Percentiles rank a stretch among this genome's conserved stretches.
Conservation (phyloP, 1,140 invertebrate species). For the Lepidurus couesii region DNA sequence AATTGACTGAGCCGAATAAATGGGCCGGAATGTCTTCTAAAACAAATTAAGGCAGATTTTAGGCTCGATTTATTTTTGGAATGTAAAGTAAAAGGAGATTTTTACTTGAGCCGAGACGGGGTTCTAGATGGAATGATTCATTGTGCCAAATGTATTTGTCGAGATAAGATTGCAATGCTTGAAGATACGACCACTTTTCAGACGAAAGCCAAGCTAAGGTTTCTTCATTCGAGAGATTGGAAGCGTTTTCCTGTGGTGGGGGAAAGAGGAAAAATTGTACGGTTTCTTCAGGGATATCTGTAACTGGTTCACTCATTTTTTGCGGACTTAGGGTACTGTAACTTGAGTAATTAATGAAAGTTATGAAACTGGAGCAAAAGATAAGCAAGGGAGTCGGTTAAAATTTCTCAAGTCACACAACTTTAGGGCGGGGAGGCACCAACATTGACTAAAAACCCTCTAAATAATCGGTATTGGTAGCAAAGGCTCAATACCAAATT, state of each 20-base stretch:
- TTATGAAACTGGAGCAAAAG: neutral
- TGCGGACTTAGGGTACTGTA: neutral
- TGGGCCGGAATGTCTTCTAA: constrained; percentile 12
- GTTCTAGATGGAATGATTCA: constrained; percentile 2
- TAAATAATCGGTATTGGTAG: too few relatives aligned
- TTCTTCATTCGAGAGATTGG: neutral
- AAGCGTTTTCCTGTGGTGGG: neutral
- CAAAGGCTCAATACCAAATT: too few relatives aligned
- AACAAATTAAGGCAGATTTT: neutral
- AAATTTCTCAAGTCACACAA: neutral
- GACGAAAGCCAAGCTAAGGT: neutral
- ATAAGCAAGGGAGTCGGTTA: neutral
- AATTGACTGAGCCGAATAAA: constrained; percentile 2
- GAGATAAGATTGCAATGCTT: neutral
- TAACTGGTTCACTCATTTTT: neutral
- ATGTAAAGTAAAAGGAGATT: neutral
- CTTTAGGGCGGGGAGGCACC: too few relatives aligned
- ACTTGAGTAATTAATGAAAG: neutral
- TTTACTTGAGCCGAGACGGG: neutral
- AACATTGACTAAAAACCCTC: too few relatives aligned
- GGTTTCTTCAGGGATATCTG: neutral
- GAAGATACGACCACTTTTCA: neutral
- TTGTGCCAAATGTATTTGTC: neutral
- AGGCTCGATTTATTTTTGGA: neutral
- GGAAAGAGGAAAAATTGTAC: neutral